Base-by-base conservation (phyloP, 2,113 vertebrate species). In the Orthonyx spaldingii region DNA sequence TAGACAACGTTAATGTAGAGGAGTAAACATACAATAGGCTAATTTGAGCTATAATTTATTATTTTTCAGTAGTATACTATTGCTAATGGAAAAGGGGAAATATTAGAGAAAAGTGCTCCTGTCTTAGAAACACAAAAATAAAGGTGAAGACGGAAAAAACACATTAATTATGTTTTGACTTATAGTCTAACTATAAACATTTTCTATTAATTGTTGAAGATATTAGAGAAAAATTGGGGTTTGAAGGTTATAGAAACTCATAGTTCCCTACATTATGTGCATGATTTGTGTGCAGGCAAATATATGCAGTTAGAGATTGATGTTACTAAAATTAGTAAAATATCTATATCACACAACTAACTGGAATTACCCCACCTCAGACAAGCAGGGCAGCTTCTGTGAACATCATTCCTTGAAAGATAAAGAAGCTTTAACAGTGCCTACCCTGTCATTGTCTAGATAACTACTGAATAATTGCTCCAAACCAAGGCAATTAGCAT, bases 401-500 rank as follows among this genome's bases (percentile, higher is more conserved):
- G 39, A 88, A 11, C 5, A 1, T 39, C 87, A 87, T 57, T 27
- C 69, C 42, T 64, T 76, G 65, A 84, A 85, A 71, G n/a, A 95
- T 41, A 90, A 94, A 97, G 44, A 39, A 71, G 27, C 65, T 78
- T 4, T 28, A 93, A 91, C 9, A 72, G 52, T 91, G 85, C 44
- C 74, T 91, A 50, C 71, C 59, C 44, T 89, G 52, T 78, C 89
- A 74, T 55, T 84, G 63, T 75, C 87, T 87, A 87, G 83, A 78
- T 96, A 97, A 91, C 85, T 61, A 16, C 64, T 84, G 84, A 96
- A 69, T 96, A 93, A 96, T 82, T 92, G 82, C 90, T 84, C 49
- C 69, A 82, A 91, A 94, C 22, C 49, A 79, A 93, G 60, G 92
- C 52, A 97, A 97, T 97, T 95, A 97, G 87, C 78, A 46, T 84